These are phyloP conservation scores for Brassicogethes aeneus DNA, from an alignment of 2,888 invertebrate genomes.

Conservation along the genomic window DNA sequence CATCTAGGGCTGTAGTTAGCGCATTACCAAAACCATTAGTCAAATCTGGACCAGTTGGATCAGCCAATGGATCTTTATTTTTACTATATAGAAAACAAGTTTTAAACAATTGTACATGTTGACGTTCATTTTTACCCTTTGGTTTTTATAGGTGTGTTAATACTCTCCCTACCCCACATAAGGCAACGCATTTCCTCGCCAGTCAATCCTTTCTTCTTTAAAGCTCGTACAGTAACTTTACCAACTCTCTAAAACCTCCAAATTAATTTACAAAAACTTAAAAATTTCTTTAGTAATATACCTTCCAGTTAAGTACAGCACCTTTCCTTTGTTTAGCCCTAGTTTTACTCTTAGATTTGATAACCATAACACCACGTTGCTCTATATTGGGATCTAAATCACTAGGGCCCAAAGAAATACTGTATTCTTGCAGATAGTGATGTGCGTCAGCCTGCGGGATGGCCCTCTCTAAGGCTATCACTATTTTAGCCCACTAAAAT, in stretches of 20 bases:
- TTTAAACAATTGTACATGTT: slow-evolving; percentile 1
- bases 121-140: slow-evolving; percentile 41
- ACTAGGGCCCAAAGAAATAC: slow-evolving; percentile 82
- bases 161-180: slow-evolving; percentile 88
- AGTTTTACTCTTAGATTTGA: slow-evolving; percentile 94
- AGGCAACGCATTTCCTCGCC: slow-evolving; percentile 77
- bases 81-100: slow-evolving; percentile 26
- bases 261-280: neutral
- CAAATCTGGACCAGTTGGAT: slow-evolving; percentile 38
- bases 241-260: slow-evolving; percentile 61
- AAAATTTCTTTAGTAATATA: slow-evolving; percentile 29
- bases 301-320: slow-evolving; percentile 97
- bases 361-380: slow-evolving; percentile 93
- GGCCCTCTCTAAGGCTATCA: slow-evolving; percentile 90
- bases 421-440: slow-evolving; percentile 88
- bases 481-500: slow-evolving; percentile 93
- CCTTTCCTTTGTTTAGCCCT: slow-evolving; percentile 93
- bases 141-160: slow-evolving; percentile 74
- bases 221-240: slow-evolving; percentile 74
- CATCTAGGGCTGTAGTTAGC: slow-evolving; percentile 68
- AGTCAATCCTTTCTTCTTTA: slow-evolving; percentile 73
- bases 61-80: slow-evolving; percentile 41
- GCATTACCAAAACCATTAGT: slow-evolving; percentile 50
- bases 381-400: slow-evolving; percentile 74
- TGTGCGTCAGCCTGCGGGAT: slow-evolving; percentile 86